Evolutionary conservation across 2,113 vertebrate species (phyloP).

Genomic region (Varanus komodoensis): DNA sequence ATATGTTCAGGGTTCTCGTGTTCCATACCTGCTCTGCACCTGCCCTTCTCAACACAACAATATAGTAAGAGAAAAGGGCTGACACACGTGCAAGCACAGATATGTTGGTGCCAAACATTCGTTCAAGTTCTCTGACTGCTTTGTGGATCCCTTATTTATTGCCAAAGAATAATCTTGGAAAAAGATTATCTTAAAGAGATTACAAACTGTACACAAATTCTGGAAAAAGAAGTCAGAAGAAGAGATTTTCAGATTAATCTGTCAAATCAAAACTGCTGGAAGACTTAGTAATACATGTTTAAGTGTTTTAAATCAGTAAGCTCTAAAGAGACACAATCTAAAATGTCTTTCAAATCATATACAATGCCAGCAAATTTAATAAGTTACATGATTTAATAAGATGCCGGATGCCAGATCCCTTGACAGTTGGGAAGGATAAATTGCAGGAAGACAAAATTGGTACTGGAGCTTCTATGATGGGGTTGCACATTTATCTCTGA

Average conservation of each 20-base stretch:
- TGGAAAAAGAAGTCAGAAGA: conserved; percentile 26
- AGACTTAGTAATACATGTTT: conserved; percentile 20
- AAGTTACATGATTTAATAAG: conserved; percentile 18
- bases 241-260: conserved; percentile 33
- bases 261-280: conserved; percentile 36
- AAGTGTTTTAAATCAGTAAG: conserved; percentile 36
- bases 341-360: conserved; percentile 36
- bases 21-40: background rate
- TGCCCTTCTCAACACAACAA: background rate
- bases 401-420: background rate
- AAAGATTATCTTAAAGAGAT: conserved; percentile 31
- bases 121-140: background rate
- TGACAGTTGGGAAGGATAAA: conserved; percentile 3
- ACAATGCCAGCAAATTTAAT: conserved; percentile 15
- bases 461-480: background rate
- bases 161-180: conserved; percentile 8
- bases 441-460: background rate
- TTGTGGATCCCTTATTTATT: background rate
- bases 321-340: conserved; percentile 13
- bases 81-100: background rate
- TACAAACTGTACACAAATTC: conserved; percentile 25
- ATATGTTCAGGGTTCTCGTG: background rate
- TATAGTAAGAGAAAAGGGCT: background rate
- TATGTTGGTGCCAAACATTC: background rate
- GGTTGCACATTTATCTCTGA: background rate